Percentiles rank a stretch among this genome's conserved stretches.
Evolutionary conservation across 92 coral and sea anemone species (phyloP).

Genomic region (Scolanthus callimorphus): DNA sequence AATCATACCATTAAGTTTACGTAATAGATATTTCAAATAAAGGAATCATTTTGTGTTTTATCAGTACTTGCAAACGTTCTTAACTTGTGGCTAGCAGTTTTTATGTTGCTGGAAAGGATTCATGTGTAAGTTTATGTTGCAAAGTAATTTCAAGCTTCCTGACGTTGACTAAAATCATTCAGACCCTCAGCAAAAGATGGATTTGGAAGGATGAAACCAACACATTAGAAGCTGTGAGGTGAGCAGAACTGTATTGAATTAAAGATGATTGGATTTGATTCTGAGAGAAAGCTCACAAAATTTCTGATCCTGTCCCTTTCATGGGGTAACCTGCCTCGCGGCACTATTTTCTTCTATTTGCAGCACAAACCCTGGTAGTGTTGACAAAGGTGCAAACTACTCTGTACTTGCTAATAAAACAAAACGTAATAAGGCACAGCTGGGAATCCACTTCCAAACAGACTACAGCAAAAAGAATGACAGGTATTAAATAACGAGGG

Average conservation of each 20-base stretch:
- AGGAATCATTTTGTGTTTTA: too few relatives aligned
- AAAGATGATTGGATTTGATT: too few relatives aligned
- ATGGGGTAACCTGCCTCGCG: not conserved
- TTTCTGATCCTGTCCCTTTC: too few relatives aligned
- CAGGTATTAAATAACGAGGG: slow-evolving; percentile 29
- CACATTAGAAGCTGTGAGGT: slow-evolving; percentile 86
- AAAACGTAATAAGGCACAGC: slow-evolving; percentile 59
- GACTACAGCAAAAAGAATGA: slow-evolving; percentile 81
- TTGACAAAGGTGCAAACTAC: slow-evolving; percentile 66
- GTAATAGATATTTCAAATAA: too few relatives aligned
- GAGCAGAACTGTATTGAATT: not conserved
- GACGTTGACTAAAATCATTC: too few relatives aligned
- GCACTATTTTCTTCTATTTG: not conserved
- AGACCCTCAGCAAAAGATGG: slow-evolving; percentile 83
- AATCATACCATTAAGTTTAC: too few relatives aligned
- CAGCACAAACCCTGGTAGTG: slow-evolving; percentile 61
- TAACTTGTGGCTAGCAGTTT: not conserved
- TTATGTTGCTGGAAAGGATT: too few relatives aligned
- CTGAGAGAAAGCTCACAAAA: too few relatives aligned
- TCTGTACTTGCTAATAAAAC: slow-evolving; percentile 54
- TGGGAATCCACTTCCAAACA: slow-evolving; percentile 73
- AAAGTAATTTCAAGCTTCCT: too few relatives aligned
- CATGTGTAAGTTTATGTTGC: too few relatives aligned
- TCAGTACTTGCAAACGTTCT: too few relatives aligned
- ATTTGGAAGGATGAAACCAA: slow-evolving; percentile 97